Percentiles rank a stretch among this genome's conserved stretches.
These are phyloP conservation scores for Suncus etruscus DNA, from an alignment of 2,113 vertebrate genomes.

Conservation along the genomic window DNA sequence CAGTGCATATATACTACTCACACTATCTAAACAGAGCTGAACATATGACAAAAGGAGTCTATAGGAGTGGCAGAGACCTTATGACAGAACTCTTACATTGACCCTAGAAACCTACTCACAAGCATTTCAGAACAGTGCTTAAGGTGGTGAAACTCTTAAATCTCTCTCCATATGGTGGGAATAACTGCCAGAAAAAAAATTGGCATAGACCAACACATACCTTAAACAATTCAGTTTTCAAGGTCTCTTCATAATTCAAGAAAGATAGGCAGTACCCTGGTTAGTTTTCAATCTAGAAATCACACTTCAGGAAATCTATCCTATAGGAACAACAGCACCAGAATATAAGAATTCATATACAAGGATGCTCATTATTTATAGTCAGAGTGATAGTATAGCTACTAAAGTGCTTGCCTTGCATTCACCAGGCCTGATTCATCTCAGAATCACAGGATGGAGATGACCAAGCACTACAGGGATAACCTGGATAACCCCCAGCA, in stretches of 20 bases:
- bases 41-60: not conserved
- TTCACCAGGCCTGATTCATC: no score
- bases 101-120: not conserved
- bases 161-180: not conserved
- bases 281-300: not conserved
- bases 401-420: no score
- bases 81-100: not conserved
- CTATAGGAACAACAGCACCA: not conserved
- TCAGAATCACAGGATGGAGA: no score
- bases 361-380: not conserved
- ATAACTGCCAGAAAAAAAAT: not conserved
- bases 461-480: no score
- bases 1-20: not conserved
- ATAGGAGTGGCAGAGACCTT: not conserved
- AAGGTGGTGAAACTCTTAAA: not conserved
- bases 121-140: not conserved
- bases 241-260: not conserved
- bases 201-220: not conserved
- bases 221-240: not conserved
- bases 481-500: no score
- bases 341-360: not conserved
- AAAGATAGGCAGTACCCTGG: not conserved
- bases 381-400: not conserved
- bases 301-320: not conserved
- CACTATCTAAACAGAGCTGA: not conserved